Base-by-base conservation (phyloP, 1,140 invertebrate genomes). In the Eueides isabella region DNA sequence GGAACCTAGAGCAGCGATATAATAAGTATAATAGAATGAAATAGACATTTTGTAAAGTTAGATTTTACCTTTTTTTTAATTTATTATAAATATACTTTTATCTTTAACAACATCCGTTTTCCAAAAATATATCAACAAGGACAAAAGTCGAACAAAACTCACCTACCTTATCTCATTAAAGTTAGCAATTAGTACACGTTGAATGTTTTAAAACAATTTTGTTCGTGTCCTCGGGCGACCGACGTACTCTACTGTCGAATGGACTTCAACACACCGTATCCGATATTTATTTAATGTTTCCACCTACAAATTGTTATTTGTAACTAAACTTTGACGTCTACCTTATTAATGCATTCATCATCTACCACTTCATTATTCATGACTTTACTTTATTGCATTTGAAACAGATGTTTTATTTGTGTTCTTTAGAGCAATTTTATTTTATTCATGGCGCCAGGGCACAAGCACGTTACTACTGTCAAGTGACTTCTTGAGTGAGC, bases 101-200 rank as follows among this genome's bases (percentile, higher is more conserved):
- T n/a, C n/a, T n/a, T n/a, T n/a, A n/a, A n/a, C n/a, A n/a, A n/a
- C n/a, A n/a, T n/a, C n/a, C n/a, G n/a, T n/a, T n/a, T n/a, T n/a
- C 14, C 35, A 38, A 38, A 38, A 1, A 33, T 33, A 38, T 38
- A 14, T 12, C 35, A 16, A 0, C n/a, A n/a, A n/a, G n/a, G n/a
- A n/a, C n/a, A n/a, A n/a, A n/a, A n/a, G n/a, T 5, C 14, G 35
- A 16, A 16, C 35, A 1, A 38, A 38, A 38, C 5, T 4, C 35
- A 38, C 14, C 35, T 4, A 35, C 9, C 0, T 55, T 1, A 55
- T 26, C 48, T 81, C 84, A 86, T 88, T 90, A 86, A 87, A 86
- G 80, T 78, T 72, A 63, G 83, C 86, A 87, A 90, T 90, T 90
- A 89, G 89, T 89, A 84, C 73, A 72, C 74, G 61, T 78, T 77